Evolutionary conservation across 2,888 invertebrate genomes (phyloP), one percentile per base, ranked within the genome.

Genomic region (Callyntrura sp.): DNA sequence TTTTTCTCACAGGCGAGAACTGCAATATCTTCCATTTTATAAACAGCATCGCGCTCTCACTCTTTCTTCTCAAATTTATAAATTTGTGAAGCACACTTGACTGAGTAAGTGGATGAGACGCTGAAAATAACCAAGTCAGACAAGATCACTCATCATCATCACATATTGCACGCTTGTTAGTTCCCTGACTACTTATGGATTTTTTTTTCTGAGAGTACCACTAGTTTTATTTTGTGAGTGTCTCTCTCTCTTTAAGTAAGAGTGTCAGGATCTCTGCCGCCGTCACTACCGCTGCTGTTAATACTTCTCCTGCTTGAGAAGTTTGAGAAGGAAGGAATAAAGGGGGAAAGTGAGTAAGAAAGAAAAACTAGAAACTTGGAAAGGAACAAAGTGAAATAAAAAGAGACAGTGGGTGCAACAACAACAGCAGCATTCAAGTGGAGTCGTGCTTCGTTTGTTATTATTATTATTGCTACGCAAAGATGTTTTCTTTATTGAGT

Each of bases 101-200:
- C 45, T 73, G 43, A 35, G 55, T 25, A 78, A 78, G 23, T 55
- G 48, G 76, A 25, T 23, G 55, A 23, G 76, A 23, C 17, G 14
- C 23, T n/a, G 76, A 48, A n/a, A 51, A n/a, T 78, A 79, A 43
- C 12, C 35, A 68, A 68, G n/a, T 68, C 17, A 43, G 78, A 79
- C 57, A 79, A 51, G 78, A 79, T 79, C 78, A 79, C 78, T 79
- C 57, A 79, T 79, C 78, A 51, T 76, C 68, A 35, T n/a, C 68
- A 35, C 68, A 68, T 68, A 68, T 68, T 68, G 68, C 68, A 68
- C 43, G 68, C 68, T 43, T 68, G 68, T 43, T 68, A 35, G 68
- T 17, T 35, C 43, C 68, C n/a, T 25, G 43, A 68, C 43, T 68
- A 35, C 43, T 43, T 43, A 35, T 68, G n/a, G 43, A 43, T 43